These are phyloP conservation scores for Mionectes olivaceus DNA, from an alignment of 2,797 vertebrate genomes.

Conservation along the genomic window DNA sequence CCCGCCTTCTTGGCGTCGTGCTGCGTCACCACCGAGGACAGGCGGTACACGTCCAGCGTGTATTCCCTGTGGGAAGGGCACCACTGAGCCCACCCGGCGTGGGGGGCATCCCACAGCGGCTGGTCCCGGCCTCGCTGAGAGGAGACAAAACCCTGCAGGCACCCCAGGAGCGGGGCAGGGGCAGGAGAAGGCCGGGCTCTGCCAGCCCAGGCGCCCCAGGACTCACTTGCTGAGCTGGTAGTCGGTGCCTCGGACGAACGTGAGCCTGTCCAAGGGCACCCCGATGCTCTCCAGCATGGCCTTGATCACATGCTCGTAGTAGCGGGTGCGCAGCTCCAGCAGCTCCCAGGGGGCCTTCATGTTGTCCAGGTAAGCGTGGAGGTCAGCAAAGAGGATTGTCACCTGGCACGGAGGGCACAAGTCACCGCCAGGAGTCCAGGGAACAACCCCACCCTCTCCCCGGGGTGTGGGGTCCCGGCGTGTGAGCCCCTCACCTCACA, in stretches of 20 bases:
- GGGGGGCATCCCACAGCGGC: not conserved
- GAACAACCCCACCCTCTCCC: not conserved
- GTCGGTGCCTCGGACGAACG: constrained; percentile 91
- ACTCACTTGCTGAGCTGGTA: constrained; percentile 96
- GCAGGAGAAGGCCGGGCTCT: not conserved
- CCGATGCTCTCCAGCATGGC: constrained; percentile 96
- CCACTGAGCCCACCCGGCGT: fast-evolving
- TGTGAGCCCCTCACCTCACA: constrained; percentile 86
- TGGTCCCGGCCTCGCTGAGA: not conserved
- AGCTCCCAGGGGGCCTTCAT: constrained; percentile 99
- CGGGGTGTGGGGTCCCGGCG: not conserved
- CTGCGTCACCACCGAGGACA: constrained; percentile 93
- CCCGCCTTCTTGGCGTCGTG: constrained; percentile 98
- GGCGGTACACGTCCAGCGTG: constrained; percentile 93
- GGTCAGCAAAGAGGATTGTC: constrained; percentile 93
- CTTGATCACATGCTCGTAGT: constrained; percentile 95
- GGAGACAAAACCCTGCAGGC: not conserved
- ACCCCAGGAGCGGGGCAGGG: too few species aligned
- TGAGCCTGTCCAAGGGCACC: constrained; percentile 92
- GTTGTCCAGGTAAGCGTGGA: constrained; percentile 96
- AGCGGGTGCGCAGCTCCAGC: constrained; percentile 90
- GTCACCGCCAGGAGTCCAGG: not conserved
- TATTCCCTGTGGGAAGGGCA: constrained; percentile 84
- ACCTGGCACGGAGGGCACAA: constrained; percentile 74
- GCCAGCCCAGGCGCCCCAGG: fast-evolving